phyloP scores from a whole-genome alignment of 2,797 vertebrate genomes.

The Diplodus sargus region DNA sequence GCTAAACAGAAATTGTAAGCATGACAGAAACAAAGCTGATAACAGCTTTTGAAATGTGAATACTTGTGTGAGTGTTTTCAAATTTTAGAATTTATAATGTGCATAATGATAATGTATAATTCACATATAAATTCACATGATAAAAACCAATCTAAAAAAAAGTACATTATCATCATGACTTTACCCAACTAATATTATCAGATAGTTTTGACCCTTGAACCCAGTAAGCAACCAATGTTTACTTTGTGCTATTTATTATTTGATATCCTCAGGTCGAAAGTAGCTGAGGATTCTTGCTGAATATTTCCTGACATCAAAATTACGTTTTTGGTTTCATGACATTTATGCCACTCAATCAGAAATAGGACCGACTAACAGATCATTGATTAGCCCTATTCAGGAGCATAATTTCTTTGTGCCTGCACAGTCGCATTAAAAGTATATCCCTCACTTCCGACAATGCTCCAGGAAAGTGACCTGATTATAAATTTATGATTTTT shows the following conservation, averaged over 20 bases:
- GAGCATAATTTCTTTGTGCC: conserved; percentile 18
- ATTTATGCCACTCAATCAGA: conserved; percentile 9
- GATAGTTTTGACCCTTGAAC: conserved; percentile 3
- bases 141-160: not conserved
- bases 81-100: not conserved
- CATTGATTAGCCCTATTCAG: conserved; percentile 54
- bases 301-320: not conserved
- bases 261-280: not conserved
- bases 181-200: too few species aligned
- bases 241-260: not conserved
- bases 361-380: conserved; percentile 25
- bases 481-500: conserved; percentile 45
- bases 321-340: not conserved
- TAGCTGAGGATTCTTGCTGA: not conserved
- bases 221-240: not conserved
- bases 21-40: not conserved
- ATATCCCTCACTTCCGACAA: conserved; percentile 10
- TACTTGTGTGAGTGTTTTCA: not conserved
- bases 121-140: not conserved
- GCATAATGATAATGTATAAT: not conserved
- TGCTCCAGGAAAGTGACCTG: conserved; percentile 50
- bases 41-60: not conserved
- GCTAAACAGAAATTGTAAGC: conserved; percentile 1
- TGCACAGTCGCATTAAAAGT: not conserved
- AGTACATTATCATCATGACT: not conserved